Conservation (phyloP, 64 coral and sea anemone species). For the Orbicella faveolata region DNA sequence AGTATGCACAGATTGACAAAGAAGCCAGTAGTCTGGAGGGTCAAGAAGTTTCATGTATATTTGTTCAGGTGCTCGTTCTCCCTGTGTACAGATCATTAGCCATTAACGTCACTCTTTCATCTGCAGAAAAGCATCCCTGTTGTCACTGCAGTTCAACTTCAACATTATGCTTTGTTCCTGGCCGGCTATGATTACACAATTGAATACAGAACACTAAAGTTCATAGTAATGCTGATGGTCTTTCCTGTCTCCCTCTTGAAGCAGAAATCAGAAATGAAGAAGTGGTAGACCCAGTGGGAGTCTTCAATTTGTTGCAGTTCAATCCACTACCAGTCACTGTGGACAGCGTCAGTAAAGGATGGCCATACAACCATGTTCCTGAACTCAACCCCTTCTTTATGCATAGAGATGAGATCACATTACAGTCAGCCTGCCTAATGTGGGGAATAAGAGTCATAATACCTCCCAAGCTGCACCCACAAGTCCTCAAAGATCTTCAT, state of each 20-base stretch:
- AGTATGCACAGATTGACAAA: slow-evolving; percentile 1
- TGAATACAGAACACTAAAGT: slow-evolving; percentile 30
- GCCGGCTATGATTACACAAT: slow-evolving; percentile 28
- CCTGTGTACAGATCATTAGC: slow-evolving; percentile 38
- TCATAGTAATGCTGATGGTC: slow-evolving; percentile 27
- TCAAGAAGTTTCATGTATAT: slow-evolving; percentile 40
- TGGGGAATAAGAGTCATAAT: slow-evolving; percentile 34
- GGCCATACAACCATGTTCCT: slow-evolving; percentile 6
- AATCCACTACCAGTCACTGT: slow-evolving; percentile 17
- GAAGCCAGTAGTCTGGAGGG: slow-evolving; percentile 36
- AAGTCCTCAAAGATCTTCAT: slow-evolving; percentile 27
- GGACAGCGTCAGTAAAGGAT: neutral
- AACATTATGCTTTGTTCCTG: slow-evolving; percentile 29
- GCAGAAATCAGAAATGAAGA: neutral
- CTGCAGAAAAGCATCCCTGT: slow-evolving; percentile 18
- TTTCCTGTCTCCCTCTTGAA: slow-evolving; percentile 23
- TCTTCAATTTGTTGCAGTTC: slow-evolving; percentile 45
- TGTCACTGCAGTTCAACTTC: slow-evolving; percentile 6
- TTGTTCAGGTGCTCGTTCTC: slow-evolving; percentile 22
- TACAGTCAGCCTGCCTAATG: slow-evolving; percentile 32
- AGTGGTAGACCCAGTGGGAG: neutral
- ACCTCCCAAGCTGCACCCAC: neutral
- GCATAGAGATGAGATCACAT: neutral
- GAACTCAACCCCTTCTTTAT: neutral
- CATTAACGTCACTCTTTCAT: slow-evolving; percentile 43